Conservation (phyloP, 1,140 invertebrate species). For the Pemphigus obesinymphae region DNA sequence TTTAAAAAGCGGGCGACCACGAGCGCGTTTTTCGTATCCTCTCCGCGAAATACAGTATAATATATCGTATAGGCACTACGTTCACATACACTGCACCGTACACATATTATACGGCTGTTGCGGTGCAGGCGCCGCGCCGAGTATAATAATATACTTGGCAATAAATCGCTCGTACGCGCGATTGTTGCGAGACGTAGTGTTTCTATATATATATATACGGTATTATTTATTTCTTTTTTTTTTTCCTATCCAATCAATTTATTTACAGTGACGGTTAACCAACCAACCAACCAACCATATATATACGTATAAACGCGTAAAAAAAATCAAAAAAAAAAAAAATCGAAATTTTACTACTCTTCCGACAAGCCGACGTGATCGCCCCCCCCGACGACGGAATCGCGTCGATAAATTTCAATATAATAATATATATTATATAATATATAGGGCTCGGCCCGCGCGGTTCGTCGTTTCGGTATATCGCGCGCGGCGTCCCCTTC, state of each 20-base stretch:
- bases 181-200: background rate
- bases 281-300: background rate
- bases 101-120: too few species aligned
- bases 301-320: too few species aligned
- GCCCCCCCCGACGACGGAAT: background rate
- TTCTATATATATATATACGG: background rate
- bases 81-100: too few species aligned
- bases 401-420: constrained; percentile 11
- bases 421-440: too few species aligned
- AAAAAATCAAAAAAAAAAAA: too few species aligned
- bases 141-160: too few species aligned
- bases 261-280: background rate
- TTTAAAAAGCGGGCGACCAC: background rate
- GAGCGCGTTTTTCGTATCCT: background rate
- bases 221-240: background rate
- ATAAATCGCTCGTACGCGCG: background rate
- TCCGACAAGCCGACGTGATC: too few species aligned
- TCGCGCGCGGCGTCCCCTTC: background rate
- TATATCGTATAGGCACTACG: background rate
- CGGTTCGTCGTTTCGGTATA: too few species aligned
- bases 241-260: background rate
- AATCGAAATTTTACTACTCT: background rate
- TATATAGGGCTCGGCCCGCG: too few species aligned
- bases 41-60: too few species aligned
- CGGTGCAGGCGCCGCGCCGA: too few species aligned